A percentile compares a stretch with the other conserved stretches of the same genome.
Evolutionary conservation across 2,797 vertebrate genomes (phyloP).

Genomic region (Sebastes diploproa): DNA sequence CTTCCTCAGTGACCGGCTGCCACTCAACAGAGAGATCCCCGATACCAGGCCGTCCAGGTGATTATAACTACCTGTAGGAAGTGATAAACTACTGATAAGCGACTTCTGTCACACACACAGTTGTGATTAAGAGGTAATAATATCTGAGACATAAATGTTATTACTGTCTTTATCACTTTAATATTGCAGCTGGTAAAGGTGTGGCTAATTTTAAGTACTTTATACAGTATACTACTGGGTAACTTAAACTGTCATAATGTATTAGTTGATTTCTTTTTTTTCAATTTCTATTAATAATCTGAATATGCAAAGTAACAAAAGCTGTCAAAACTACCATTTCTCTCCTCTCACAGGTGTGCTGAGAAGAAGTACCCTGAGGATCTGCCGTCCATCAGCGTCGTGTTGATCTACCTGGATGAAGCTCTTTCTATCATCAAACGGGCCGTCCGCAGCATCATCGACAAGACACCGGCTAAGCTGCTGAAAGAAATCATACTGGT

Average conservation of each 20-base stretch:
- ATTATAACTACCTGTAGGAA: neutral
- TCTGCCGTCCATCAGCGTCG: slow-evolving; percentile 79
- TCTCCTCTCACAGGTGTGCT: slow-evolving; percentile 70
- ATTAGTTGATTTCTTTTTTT: too few species aligned
- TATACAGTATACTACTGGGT: too few species aligned
- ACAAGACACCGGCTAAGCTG: slow-evolving; percentile 77
- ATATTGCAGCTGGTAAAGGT: too few species aligned
- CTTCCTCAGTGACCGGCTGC: slow-evolving; percentile 91
- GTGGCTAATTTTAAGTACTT: too few species aligned
- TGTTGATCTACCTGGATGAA: slow-evolving; percentile 86
- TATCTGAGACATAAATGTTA: too few species aligned
- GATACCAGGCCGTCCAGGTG: slow-evolving; percentile 82
- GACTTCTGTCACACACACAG: too few species aligned
- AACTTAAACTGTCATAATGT: too few species aligned
- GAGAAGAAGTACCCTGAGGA: slow-evolving; percentile 75
- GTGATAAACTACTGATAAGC: neutral
- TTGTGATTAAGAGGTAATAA: too few species aligned
- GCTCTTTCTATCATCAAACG: slow-evolving; percentile 83
- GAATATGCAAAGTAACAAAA: too few species aligned
- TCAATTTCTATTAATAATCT: too few species aligned
- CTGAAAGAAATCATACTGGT: slow-evolving; percentile 86
- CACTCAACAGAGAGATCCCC: slow-evolving; percentile 87
- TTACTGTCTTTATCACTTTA: too few species aligned
- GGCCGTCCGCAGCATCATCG: slow-evolving; percentile 81
- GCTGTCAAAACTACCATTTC: neutral